Evolutionary conservation across 2,888 invertebrate genomes (phyloP), one percentile per base, ranked within the genome.

Genomic region (Dicroscelio sp.): DNA sequence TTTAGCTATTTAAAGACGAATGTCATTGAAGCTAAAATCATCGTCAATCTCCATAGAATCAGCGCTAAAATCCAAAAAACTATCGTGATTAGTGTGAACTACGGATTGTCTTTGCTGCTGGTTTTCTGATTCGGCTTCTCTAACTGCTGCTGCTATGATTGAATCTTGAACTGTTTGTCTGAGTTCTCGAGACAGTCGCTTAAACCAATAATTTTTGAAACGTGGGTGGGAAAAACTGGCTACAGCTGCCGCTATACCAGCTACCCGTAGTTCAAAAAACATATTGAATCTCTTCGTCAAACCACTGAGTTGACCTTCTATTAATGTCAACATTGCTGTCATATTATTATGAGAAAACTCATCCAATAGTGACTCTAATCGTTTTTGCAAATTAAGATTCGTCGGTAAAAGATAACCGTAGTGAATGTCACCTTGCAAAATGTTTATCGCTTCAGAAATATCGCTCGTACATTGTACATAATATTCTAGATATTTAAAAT

Each of bases 21-120:
- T 38, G 8, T 38, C 14, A 38, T 38, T 14, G 43, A 12, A 38
- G 43, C 14, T 38, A 85, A 90, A 90, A 20, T 17, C 2, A 6
- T 48, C 48, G 48, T 48, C 48, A 2, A 48, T 20, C 20, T 48
- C 48, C 48, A 48, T 48, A 2, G 48, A 48, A 6, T 48, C 48
- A 48, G 48, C 6, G 8, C 17, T 17, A 6, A 48, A 48, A 48
- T 48, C 20, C 6, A 48, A 6, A 48, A 48, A 17, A 14, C 48
- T 20, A 6, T 48, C n/a, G n/a, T n/a, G n/a, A n/a, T n/a, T n/a
- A n/a, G n/a, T n/a, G n/a, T n/a, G n/a, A n/a, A n/a, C n/a, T n/a
- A n/a, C n/a, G n/a, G n/a, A n/a, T 48, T 48, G 4, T 14, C 48
- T 48, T 14, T 48, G n/a, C n/a, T n/a, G n/a, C n/a, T n/a, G n/a